Evolutionary conservation across 1,140 invertebrate genomes (phyloP), one percentile per base, ranked within the genome.

Genomic region (Marisa cornuarietis): DNA sequence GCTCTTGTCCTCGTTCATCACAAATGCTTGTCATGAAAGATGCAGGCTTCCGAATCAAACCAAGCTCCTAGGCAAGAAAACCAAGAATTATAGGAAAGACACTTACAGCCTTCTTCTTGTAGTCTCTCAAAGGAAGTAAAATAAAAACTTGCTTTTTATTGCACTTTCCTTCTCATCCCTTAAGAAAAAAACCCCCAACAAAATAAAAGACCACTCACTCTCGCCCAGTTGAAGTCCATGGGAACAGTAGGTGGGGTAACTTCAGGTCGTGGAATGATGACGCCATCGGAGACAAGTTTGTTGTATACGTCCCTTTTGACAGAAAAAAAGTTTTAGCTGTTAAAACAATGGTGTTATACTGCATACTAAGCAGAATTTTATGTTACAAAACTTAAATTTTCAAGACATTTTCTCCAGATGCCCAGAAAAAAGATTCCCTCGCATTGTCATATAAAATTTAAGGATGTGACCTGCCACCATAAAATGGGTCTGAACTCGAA

Each of bases 21-120:
- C 98, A 99, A 87, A 99, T 99, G 31, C 96, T 97, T 22, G 98
- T 99, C 96, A 99, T 99, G 91, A 99, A 99, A 0, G 97, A 98
- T 0, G 98, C 98, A 61, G 99, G 99, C 90, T 99, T 99, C 65
- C 99, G 94, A 87, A 99, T 99, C 0, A 99, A 91, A 22, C 99
- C 99, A 71, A 99, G 92, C 93, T 99, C 99, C 95, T 96, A 88
- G 2, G 88, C 90, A 76, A 81, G 61, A 58, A 10, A 76, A 87
- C 49, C 79, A 72, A 62, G 54, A 54, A 20, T 11, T 52, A n/a
- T 24, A 24, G n/a, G n/a, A 26, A 71, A 71, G 18, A 24, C 24
- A 24, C n/a, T n/a, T n/a, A n/a, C n/a, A 20, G 31, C 9, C 31
- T 20, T 26, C 31, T 42, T 22, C 24, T 20, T 20, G 2, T 65